Conservation (phyloP, 2,797 vertebrate species). For the Otolemur crassicaudatus region DNA sequence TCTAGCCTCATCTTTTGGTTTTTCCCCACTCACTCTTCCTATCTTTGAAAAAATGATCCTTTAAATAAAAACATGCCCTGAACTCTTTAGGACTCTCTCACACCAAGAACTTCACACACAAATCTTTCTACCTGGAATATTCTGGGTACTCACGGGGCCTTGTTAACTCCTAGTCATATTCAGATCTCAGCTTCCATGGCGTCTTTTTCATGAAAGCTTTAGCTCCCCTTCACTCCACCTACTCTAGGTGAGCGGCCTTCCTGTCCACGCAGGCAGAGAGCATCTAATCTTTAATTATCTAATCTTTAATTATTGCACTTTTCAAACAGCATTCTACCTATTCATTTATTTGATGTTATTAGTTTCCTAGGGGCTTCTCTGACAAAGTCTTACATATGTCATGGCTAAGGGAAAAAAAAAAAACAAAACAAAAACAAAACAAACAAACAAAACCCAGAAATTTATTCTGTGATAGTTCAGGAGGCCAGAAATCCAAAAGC, state of each 20-base stretch:
- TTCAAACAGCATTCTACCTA: background rate
- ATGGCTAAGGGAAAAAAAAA: background rate
- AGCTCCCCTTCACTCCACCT: background rate
- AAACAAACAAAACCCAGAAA: background rate
- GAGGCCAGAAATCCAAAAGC: background rate
- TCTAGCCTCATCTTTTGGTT: background rate
- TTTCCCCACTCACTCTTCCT: background rate
- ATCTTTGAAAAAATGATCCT: background rate
- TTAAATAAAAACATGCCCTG: background rate
- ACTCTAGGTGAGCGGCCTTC: background rate
- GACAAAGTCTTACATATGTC: background rate
- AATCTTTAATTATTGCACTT: background rate
- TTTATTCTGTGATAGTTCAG: background rate
- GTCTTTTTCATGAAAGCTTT: background rate
- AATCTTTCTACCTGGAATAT: background rate
- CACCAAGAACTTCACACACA: background rate
- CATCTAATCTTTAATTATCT: background rate
- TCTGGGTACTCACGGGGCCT: background rate
- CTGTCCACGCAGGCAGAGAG: background rate
- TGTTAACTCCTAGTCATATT: background rate
- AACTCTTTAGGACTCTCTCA: background rate
- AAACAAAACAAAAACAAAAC: no score
- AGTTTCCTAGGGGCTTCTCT: background rate
- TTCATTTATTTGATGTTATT: slow-evolving; percentile 3
- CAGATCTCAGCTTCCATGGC: background rate